Evolutionary conservation across 2,113 vertebrate genomes (phyloP).

Genomic region (Accipiter virgatus): DNA sequence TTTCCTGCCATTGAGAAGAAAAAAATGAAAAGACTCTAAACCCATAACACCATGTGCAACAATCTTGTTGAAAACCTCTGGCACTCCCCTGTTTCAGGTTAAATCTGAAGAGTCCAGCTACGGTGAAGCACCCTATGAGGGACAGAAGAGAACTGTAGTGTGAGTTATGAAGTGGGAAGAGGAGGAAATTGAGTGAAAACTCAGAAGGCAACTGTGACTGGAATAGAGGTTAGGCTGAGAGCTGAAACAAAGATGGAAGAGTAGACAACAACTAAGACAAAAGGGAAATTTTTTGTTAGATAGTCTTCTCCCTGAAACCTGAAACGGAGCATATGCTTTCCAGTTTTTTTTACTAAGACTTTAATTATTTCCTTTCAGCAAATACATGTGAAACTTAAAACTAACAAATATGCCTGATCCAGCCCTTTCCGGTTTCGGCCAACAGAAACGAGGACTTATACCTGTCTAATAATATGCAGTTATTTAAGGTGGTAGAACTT

Average conservation of each 20-base stretch:
- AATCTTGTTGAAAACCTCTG: neutral
- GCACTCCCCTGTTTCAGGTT: neutral
- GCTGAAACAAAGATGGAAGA: neutral
- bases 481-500: neutral
- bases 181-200: neutral
- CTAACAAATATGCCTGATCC: neutral
- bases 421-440: neutral
- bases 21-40: neutral
- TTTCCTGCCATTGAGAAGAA: neutral
- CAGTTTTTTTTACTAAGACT: neutral
- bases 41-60: accelerated
- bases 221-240: neutral
- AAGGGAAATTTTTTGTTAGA: neutral
- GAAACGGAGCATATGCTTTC: neutral
- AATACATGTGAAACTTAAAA: neutral
- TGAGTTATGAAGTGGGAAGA: neutral
- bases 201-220: neutral
- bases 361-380: neutral
- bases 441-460: neutral
- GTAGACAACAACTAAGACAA: neutral
- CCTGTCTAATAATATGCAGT: neutral
- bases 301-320: neutral
- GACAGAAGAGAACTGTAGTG: neutral
- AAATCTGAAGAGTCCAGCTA: neutral
- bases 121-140: neutral